Base-by-base conservation (phyloP, 2,113 vertebrate genomes). In the Odobenus rosmarus region DNA sequence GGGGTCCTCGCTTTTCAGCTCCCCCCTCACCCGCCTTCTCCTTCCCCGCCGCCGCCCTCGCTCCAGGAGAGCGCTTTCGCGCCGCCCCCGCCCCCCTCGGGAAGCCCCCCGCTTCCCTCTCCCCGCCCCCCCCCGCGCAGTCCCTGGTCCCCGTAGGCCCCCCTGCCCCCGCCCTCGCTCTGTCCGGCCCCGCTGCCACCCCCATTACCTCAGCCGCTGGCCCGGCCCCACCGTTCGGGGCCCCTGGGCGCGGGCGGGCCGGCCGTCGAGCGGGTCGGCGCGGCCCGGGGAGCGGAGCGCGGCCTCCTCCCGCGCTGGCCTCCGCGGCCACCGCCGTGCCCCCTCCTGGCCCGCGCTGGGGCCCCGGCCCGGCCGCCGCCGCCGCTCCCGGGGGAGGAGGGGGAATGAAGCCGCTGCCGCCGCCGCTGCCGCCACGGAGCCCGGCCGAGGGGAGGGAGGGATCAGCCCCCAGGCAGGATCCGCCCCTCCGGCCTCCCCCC, bases 381-480 rank as follows among this genome's bases (percentile, higher is more conserved):
- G 91, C 97, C 97, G 95, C 97, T 95, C 95, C 97, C 96, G 97
- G 88, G 94, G 82, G 91, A 92, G 95, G 96, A 95, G 94, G 97
- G 96, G 98, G 92, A 93, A 96, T 97, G 91, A 90, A 97, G 96
- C 93, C 89, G 82, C 79, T 86, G 89, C 57, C 91, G 92, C 39
- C 82, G 97, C 96, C 72, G 98, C 92, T 61, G 97, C 97, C 87
- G 98, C 97, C 96, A 98, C 97, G 98, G 96, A 98, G 98, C 97
- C 98, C 95, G 98, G 98, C 97, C 98, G 97, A 97, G 96, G 98
- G 98, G 96, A 96, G 97, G 97, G 98, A 97, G 98, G 97, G 98
- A 97, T 97, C 97, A 98, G 98, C 98, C 98, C 98, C 98, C 98
- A 97, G 98, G 98, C 98, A 98, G 98, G 98, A 98, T 97, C 98